Conservation (phyloP, 2,113 vertebrate species). For the Calonectris borealis region DNA sequence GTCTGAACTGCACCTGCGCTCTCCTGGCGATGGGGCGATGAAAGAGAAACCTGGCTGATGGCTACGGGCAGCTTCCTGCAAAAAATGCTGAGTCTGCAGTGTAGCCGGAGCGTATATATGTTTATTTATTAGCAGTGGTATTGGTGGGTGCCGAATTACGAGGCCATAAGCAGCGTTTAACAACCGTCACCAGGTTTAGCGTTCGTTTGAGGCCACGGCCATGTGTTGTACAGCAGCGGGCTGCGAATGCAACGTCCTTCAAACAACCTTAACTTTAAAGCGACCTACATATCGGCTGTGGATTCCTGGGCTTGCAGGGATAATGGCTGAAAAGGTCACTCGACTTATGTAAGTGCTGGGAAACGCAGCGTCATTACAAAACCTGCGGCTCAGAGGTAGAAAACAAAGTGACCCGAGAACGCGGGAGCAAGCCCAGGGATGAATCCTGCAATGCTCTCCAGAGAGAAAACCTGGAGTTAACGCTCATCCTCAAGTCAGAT, state of each 20-base stretch:
- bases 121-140: background rate
- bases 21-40: background rate
- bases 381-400: background rate
- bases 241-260: background rate
- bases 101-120: fast-evolving
- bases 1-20: background rate
- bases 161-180: background rate
- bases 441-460: background rate
- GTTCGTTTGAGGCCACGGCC: background rate
- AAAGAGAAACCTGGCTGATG: background rate
- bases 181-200: background rate
- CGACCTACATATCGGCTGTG: background rate
- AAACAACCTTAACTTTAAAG: background rate
- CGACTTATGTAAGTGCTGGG: background rate
- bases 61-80: background rate
- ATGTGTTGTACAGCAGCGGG: fast-evolving
- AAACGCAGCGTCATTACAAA: background rate
- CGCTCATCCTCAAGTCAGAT: background rate
- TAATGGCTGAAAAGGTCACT: background rate
- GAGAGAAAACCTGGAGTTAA: background rate
- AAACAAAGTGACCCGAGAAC: background rate
- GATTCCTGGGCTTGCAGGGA: background rate
- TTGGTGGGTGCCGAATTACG: background rate
- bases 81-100: background rate
- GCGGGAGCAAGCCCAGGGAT: fast-evolving